A percentile compares a stretch with the other conserved stretches of the same genome.
phyloP scores from a whole-genome alignment of 2,113 vertebrate species.

The Eleginops maclovinus region DNA sequence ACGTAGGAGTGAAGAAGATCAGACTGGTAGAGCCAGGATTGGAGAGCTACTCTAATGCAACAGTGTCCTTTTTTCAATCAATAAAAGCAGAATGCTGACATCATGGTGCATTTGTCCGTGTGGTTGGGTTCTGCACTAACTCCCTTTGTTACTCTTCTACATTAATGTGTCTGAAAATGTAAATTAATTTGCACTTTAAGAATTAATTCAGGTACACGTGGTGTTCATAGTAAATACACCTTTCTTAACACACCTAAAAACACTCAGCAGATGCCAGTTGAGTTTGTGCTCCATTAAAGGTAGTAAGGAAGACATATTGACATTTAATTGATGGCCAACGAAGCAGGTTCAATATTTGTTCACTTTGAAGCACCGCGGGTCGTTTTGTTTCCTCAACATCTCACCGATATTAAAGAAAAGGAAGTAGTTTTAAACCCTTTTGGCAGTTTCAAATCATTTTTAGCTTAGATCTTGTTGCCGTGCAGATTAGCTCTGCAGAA shows the following conservation, averaged over 20 bases:
- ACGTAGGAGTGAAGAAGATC: background rate
- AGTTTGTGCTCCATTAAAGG: conserved; percentile 19
- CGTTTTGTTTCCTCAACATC: conserved; percentile 3
- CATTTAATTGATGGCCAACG: conserved; percentile 27
- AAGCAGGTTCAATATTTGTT: conserved; percentile 17
- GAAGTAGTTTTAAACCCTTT: conserved; percentile 61
- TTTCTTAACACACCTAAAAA: background rate
- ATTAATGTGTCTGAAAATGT: too few species aligned
- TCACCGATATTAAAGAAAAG: background rate
- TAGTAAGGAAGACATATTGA: conserved; percentile 6
- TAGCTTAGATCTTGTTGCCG: too few species aligned
- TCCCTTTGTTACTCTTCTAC: too few species aligned
- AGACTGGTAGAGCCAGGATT: background rate
- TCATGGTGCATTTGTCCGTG: conserved; percentile 36
- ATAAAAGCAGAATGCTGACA: conserved; percentile 43
- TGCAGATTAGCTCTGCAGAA: too few species aligned
- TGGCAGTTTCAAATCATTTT: conserved; percentile 12
- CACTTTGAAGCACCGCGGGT: conserved; percentile 21
- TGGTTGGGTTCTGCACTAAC: conserved; percentile 17
- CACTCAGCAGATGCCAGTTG: background rate
- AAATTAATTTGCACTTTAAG: too few species aligned
- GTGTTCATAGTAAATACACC: background rate
- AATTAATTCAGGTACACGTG: too few species aligned
- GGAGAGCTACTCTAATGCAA: background rate
- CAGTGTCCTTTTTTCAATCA: conserved; percentile 36